Evolutionary conservation across 2,797 vertebrate genomes (phyloP), one percentile per base, ranked within the genome.

Genomic region (Gymnothorax javanicus): DNA sequence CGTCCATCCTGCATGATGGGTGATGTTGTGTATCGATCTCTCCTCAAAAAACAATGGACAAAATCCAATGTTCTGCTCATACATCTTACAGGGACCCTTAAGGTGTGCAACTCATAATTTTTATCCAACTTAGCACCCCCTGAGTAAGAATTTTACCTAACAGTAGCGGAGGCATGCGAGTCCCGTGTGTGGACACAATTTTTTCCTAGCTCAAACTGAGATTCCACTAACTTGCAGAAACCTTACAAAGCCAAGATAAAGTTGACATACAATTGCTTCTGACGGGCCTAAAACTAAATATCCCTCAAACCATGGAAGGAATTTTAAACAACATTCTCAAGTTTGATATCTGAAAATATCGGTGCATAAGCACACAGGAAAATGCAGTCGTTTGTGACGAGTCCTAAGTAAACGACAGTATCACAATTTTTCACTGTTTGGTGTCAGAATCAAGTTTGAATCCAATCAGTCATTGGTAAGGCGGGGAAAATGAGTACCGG

Each of bases 391-490:
- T 77, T 50, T 1, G 7, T 77, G 5, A 9, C 50, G 20, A 4
- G 13, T 60, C 3, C n/a, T 15, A 0, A 58, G 11, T 83, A 43
- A 43, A 43, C 33, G 33, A 43, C 33, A 43, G 33, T 43, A 43
- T 43, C 33, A 2, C 33, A 43, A 43, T 1, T 43, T 43, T 43
- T 43, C 1, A 43, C 95, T 95, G 94, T 92, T 95, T 94, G 92
- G 93, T 95, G 95, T 95, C 95, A 95, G 91, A 93, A 91, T 84
- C 64, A 89, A 92, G 93, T 92, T 92, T 90, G 93, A 95, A 94
- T 93, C 94, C 94, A 91, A 94, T 95, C 93, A 93, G 94, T 96
- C 94, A 95, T 94, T 90, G 89, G 73, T 0, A 90, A 88, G 91
- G 33, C 20, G 2, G 83, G 84, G 56, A 43, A 15, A 52, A 27